Evolutionary conservation across 2,888 invertebrate genomes (phyloP).

Genomic region (Gymnosoma rotundatum): DNA sequence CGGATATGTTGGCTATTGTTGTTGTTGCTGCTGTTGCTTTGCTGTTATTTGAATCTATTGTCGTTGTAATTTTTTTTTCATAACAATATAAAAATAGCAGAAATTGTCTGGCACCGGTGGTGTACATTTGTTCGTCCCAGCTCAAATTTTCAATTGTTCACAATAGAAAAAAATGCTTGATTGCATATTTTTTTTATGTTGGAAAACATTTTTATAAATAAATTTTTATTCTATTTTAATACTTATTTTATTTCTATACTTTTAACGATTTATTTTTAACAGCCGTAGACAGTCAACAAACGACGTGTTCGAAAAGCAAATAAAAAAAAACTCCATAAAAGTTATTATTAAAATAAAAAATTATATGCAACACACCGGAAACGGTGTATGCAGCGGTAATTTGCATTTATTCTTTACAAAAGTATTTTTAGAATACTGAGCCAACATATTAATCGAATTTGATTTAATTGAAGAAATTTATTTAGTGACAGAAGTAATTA

Average conservation of each 20-base stretch:
- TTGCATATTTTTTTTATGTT: constrained; percentile 48
- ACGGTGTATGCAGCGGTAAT: constrained; percentile 50
- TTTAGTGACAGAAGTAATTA: not conserved
- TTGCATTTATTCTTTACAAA: constrained; percentile 36
- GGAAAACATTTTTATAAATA: constrained; percentile 61
- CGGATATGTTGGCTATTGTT: constrained; percentile 66
- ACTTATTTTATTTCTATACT: constrained; percentile 21
- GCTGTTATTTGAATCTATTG: constrained; percentile 53
- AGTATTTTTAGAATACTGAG: constrained; percentile 12
- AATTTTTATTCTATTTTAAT: constrained; percentile 48
- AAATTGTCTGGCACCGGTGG: constrained; percentile 24
- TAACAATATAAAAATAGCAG: constrained; percentile 9
- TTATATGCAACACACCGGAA: constrained; percentile 53
- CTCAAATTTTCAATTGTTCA: constrained; percentile 46
- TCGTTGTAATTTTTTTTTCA: constrained; percentile 47
- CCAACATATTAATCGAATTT: not conserved
- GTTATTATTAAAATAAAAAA: not conserved
- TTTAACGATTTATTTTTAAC: constrained; percentile 62
- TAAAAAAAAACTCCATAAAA: not conserved
- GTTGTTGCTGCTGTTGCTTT: constrained; percentile 20
- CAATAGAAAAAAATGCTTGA: constrained; percentile 40
- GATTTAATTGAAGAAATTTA: constrained; percentile 16
- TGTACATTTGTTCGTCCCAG: constrained; percentile 6
- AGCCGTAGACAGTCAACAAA: constrained; percentile 31
- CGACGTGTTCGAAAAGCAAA: not conserved